Evolutionary conservation across 2,888 invertebrate species (phyloP), one percentile per base, ranked within the genome.

Genomic region (Anarsia innoxiella): DNA sequence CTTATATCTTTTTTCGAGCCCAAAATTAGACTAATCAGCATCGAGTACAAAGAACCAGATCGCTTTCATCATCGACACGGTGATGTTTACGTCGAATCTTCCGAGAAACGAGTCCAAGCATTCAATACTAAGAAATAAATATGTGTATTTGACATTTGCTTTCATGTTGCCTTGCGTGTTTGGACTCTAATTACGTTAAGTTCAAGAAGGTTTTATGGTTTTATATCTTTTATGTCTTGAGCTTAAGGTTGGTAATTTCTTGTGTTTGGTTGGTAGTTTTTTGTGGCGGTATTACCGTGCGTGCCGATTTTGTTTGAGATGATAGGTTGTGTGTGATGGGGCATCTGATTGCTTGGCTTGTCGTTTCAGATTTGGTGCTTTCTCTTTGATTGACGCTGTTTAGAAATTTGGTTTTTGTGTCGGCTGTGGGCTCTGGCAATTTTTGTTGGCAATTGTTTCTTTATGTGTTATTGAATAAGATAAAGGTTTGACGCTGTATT

Each of bases 111-210:
- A 59, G 66, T 66, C 65, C 68, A 75, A 69, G 65, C 72, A 76
- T 84, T 80, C 84, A 82, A 84, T 84, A 84, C 84, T 82, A 77
- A 82, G 84, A 84, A 84, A 83, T 84, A 84, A 82, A 84, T 84
- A 80, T 80, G 82, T 80, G 78, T 79, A 79, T 79, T 84, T 84
- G 84, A 84, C 82, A 84, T 84, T 82, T 79, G 83, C 84, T 84
- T 84, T 84, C 82, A 84, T 83, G 53, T 62, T 62, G 59, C 69
- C 72, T 80, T 63, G 80, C 78, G 79, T 80, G 84, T 77, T 76
- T 66, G 64, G 71, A 59, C 66, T 66, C 73, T 79, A 82, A 83
- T 83, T 82, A 80, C 68, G 63, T n/a, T n/a, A n/a, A n/a, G n/a
- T n/a, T n/a, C n/a, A n/a, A n/a, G 63, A 51, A 57, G 56, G 61